Conservation (phyloP, 2,113 vertebrate genomes). For the Vidua chalybeata region DNA sequence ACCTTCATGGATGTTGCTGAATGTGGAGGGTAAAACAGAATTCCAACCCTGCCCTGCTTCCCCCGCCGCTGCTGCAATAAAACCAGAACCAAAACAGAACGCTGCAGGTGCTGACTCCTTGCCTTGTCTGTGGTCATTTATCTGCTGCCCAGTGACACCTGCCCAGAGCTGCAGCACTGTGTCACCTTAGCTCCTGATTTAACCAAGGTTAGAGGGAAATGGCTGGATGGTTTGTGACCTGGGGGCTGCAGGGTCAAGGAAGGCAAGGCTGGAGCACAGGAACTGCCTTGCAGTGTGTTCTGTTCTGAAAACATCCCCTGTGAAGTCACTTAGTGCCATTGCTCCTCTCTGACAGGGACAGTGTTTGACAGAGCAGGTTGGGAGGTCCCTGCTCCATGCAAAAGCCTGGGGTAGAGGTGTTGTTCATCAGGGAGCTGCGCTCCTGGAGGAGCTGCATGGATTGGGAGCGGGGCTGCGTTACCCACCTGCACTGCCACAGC, state of each 20-base stretch:
- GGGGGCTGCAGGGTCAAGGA: background rate
- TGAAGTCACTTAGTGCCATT: background rate
- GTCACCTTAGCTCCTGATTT: background rate
- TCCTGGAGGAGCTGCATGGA: rapidly evolving
- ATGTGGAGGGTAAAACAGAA: background rate
- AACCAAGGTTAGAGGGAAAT: background rate
- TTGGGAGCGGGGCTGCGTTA: rapidly evolving
- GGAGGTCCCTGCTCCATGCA: background rate
- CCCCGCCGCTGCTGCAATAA: too few species aligned
- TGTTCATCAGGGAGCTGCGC: rapidly evolving
- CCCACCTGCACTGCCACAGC: rapidly evolving
- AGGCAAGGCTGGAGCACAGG: rapidly evolving
- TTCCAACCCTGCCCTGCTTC: background rate
- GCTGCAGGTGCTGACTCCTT: background rate
- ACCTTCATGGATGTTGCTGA: background rate
- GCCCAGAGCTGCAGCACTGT: background rate
- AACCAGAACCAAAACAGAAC: rapidly evolving
- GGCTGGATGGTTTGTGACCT: background rate
- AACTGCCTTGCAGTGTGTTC: background rate
- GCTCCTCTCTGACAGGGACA: background rate
- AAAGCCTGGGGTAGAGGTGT: rapidly evolving
- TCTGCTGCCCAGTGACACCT: background rate
- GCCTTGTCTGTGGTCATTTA: background rate
- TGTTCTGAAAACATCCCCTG: background rate
- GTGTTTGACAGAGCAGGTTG: background rate